Conservation (phyloP, 2,797 vertebrate species). For the Muscicapa striata region DNA sequence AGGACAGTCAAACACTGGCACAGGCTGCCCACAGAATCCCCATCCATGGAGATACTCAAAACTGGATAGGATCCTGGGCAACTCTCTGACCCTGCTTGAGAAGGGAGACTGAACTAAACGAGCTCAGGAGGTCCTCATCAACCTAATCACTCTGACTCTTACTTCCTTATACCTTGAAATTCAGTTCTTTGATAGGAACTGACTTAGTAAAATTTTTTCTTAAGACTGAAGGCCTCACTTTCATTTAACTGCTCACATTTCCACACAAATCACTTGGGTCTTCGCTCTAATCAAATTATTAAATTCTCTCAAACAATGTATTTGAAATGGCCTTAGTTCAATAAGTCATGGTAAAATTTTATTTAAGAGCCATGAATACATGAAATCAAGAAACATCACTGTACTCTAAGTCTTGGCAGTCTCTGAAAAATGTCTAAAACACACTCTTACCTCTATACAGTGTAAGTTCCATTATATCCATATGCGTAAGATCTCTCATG, state of each 20-base stretch:
- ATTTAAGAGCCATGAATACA: neutral
- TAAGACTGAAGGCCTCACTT: neutral
- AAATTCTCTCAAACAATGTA: neutral
- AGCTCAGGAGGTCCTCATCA: neutral
- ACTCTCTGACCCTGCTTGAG: neutral
- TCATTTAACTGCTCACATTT: neutral
- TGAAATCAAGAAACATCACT: neutral
- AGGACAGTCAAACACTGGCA: neutral
- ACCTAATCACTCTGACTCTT: neutral
- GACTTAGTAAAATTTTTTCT: neutral
- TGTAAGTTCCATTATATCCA: neutral
- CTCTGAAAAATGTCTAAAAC: neutral
- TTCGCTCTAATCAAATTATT: neutral
- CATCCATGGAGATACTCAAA: neutral
- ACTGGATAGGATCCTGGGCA: neutral
- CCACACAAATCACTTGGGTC: neutral
- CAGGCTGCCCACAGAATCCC: neutral
- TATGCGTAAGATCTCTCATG: neutral
- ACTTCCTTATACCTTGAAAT: neutral
- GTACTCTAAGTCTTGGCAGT: neutral
- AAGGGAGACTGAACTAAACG: neutral
- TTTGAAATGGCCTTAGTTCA: neutral
- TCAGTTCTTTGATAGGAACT: neutral
- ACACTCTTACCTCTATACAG: neutral
- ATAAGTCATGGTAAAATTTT: neutral